Evolutionary conservation across 2,888 invertebrate species (phyloP).

Genomic region (Cryptocephalus moraei): DNA sequence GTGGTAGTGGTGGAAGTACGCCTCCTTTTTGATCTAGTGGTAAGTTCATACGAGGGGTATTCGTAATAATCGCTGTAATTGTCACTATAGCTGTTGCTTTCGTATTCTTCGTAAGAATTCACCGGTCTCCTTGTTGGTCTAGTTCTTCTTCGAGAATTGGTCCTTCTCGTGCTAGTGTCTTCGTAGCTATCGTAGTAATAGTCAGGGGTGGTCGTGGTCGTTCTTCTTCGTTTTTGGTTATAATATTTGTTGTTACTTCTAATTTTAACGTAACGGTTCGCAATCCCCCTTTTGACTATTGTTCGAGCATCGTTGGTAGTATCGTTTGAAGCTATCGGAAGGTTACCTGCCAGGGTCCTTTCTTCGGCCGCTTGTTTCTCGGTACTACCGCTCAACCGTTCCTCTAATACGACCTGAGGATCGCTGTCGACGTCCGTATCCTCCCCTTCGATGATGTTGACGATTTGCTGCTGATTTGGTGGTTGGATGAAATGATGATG

Average conservation of each 20-base stretch:
- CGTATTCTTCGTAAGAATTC: constrained; percentile 18
- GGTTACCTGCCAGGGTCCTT: no score
- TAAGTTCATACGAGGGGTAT: constrained; percentile 17
- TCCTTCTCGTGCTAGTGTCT: constrained; percentile 16
- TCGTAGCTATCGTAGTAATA: constrained; percentile 23
- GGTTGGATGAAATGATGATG: constrained; percentile 12
- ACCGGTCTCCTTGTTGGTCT: constrained; percentile 10
- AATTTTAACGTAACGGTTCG: constrained; percentile 8
- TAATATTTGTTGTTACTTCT: constrained; percentile 13
- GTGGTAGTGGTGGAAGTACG: constrained; percentile 11
- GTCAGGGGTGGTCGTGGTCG: constrained; percentile 10
- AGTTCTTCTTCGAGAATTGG: constrained; percentile 6
- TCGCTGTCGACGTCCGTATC: constrained; percentile 6
- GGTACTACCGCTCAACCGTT: no score
- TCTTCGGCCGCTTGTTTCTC: no score
- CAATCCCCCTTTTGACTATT: constrained; percentile 13
- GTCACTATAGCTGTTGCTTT: constrained; percentile 10
- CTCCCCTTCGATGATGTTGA: constrained; percentile 12
- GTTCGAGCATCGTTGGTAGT: not conserved
- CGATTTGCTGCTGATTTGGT: constrained; percentile 13
- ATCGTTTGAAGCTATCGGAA: not conserved
- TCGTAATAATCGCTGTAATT: constrained; percentile 14
- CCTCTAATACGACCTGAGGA: constrained; percentile 1
- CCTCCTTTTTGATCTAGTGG: constrained; percentile 15
- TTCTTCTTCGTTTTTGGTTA: constrained; percentile 9